phyloP scores from a whole-genome alignment of 2,888 invertebrate species.

The Craniophora ligustri region DNA sequence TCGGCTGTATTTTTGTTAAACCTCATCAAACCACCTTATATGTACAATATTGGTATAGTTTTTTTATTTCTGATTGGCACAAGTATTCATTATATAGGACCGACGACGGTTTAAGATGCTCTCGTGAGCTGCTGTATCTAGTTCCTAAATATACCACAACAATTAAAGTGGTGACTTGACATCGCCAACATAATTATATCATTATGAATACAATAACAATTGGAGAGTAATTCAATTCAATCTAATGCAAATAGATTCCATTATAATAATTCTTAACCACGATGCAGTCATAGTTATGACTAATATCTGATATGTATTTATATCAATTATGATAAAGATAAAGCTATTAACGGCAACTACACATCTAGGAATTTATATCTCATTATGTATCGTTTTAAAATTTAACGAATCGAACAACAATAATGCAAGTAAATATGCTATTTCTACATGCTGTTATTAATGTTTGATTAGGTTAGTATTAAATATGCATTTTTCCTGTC shows the following conservation, averaged over 20 bases:
- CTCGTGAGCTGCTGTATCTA: too few relatives aligned
- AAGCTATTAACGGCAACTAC: constrained; percentile 26
- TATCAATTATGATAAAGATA: constrained; percentile 28
- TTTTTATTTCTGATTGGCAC: too few relatives aligned
- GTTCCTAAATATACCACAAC: too few relatives aligned
- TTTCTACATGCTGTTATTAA: constrained; percentile 4
- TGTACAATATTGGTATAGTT: too few relatives aligned
- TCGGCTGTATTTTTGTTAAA: too few relatives aligned
- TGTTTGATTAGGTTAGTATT: constrained; percentile 8
- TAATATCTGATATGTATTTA: constrained; percentile 33
- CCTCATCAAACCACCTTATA: too few relatives aligned
- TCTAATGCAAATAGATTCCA: constrained; percentile 23
- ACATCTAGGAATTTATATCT: constrained; percentile 15
- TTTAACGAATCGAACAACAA: constrained; percentile 12
- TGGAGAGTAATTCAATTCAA: constrained; percentile 27
- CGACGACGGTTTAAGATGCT: too few relatives aligned
- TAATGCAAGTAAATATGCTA: constrained; percentile 8
- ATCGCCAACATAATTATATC: too few relatives aligned
- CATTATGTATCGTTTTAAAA: constrained; percentile 2
- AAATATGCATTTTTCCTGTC: constrained; percentile 21
- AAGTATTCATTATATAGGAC: too few relatives aligned
- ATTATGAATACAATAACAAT: constrained; percentile 10
- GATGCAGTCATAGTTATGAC: constrained; percentile 31
- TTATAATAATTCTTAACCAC: constrained; percentile 18
- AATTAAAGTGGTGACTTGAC: too few relatives aligned